Conservation (phyloP, 1,140 invertebrate species). For the Maconellicoccus hirsutus region DNA sequence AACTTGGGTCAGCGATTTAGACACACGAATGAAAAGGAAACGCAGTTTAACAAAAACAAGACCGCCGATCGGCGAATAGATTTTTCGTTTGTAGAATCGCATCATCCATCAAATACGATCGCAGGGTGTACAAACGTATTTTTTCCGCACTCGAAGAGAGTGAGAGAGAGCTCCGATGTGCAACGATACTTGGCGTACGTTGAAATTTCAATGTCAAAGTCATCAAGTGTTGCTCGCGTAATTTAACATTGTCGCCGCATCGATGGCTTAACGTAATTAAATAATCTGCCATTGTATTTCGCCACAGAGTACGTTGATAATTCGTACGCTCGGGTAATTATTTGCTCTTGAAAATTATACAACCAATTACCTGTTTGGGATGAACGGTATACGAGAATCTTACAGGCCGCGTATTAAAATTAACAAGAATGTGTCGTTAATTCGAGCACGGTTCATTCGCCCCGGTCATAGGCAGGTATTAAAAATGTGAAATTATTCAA, state of each 20-base stretch:
- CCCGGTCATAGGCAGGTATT: slow-evolving; percentile 5
- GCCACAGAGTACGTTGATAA: background rate
- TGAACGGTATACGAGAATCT: background rate
- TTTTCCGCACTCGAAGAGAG: too few relatives aligned
- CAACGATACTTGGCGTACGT: background rate
- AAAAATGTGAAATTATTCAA: background rate
- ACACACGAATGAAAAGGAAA: too few relatives aligned
- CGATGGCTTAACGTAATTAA: background rate
- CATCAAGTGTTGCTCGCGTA: background rate
- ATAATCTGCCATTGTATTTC: background rate
- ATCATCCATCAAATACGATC: too few relatives aligned
- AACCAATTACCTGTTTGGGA: background rate
- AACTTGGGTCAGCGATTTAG: too few relatives aligned
- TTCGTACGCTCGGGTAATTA: background rate
- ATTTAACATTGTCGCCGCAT: slow-evolving; percentile 3
- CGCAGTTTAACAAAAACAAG: too few relatives aligned
- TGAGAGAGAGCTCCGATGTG: too few relatives aligned
- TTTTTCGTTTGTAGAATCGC: too few relatives aligned
- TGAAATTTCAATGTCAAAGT: slow-evolving; percentile 3
- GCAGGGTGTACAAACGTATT: too few relatives aligned
- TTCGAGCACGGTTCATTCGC: slow-evolving; percentile 1
- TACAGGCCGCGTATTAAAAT: background rate
- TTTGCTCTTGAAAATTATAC: background rate
- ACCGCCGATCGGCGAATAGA: too few relatives aligned
- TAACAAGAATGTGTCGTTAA: slow-evolving; percentile 4